Evolutionary conservation across 2,888 invertebrate species (phyloP).

Genomic region (Nemotelus pantherinus): DNA sequence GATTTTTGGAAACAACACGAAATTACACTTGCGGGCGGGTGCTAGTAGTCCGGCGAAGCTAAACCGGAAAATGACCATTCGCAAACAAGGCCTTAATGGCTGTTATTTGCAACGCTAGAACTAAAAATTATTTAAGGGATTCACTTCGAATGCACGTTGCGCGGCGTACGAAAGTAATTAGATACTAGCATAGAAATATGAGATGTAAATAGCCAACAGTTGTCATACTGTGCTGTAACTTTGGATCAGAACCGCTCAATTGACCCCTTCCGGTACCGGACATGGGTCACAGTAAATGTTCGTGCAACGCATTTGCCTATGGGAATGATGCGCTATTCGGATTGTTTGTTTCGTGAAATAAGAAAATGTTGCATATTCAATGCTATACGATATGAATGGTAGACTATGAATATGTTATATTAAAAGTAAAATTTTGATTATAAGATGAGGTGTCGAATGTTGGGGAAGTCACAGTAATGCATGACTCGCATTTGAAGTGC

Average conservation of each 20-base stretch:
- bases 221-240: slow-evolving; percentile 6
- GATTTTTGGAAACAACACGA: slow-evolving; percentile 20
- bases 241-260: slow-evolving; percentile 52
- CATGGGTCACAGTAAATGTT: slow-evolving; percentile 50
- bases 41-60: not conserved
- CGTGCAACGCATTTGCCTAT: slow-evolving; percentile 14
- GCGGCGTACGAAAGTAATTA: slow-evolving; percentile 17
- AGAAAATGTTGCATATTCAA: too few relatives aligned
- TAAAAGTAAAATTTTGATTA: too few relatives aligned
- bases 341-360: not conserved
- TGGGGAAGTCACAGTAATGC: too few relatives aligned
- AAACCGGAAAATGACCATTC: slow-evolving; percentile 13
- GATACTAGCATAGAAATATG: slow-evolving; percentile 6
- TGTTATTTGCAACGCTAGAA: not conserved
- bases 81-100: not conserved
- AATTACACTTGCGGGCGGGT: not conserved
- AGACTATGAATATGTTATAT: too few relatives aligned
- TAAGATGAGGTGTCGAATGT: too few relatives aligned
- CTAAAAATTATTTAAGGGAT: slow-evolving; percentile 6
- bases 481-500: too few relatives aligned
- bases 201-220: slow-evolving; percentile 42
- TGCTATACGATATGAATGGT: too few relatives aligned
- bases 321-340: not conserved
- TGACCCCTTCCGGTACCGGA: slow-evolving; percentile 57
- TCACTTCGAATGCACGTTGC: slow-evolving; percentile 2